Evolutionary conservation across 2,797 vertebrate genomes (phyloP).

Genomic region (Notoglanidium macrostoma): DNA sequence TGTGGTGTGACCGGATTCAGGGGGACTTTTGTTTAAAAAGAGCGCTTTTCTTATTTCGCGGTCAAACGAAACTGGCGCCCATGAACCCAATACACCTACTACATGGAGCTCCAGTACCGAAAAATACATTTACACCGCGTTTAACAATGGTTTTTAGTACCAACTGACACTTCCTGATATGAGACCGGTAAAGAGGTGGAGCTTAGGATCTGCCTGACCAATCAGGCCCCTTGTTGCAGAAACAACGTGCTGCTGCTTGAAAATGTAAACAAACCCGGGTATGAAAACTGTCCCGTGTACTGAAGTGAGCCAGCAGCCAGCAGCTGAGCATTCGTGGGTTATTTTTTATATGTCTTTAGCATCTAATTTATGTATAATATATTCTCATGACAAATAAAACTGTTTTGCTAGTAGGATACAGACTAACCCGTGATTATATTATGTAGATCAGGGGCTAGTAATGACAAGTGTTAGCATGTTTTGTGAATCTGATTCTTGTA

Average conservation of each 20-base stretch:
- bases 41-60: slow-evolving; percentile 67
- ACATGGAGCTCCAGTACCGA: rapidly evolving
- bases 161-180: slow-evolving; percentile 54
- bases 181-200: slow-evolving; percentile 61
- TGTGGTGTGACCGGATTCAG: background rate
- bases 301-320: background rate
- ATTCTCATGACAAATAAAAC: background rate
- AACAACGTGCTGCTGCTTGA: slow-evolving; percentile 67
- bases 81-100: rapidly evolving
- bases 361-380: background rate
- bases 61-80: slow-evolving; percentile 60
- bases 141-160: slow-evolving; percentile 31
- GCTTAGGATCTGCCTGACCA: slow-evolving; percentile 60
- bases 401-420: background rate
- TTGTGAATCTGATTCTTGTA: background rate
- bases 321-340: background rate
- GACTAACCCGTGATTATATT: background rate
- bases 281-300: slow-evolving; percentile 46
- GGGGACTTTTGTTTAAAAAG: slow-evolving; percentile 27
- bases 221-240: slow-evolving; percentile 58
- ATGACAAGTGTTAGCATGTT: background rate
- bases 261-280: slow-evolving; percentile 75
- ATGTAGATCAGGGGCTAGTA: background rate
- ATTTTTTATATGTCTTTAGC: no score
- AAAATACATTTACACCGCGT: background rate